phyloP scores from a whole-genome alignment of 2,113 vertebrate genomes.

The Ardeotis arabs region DNA sequence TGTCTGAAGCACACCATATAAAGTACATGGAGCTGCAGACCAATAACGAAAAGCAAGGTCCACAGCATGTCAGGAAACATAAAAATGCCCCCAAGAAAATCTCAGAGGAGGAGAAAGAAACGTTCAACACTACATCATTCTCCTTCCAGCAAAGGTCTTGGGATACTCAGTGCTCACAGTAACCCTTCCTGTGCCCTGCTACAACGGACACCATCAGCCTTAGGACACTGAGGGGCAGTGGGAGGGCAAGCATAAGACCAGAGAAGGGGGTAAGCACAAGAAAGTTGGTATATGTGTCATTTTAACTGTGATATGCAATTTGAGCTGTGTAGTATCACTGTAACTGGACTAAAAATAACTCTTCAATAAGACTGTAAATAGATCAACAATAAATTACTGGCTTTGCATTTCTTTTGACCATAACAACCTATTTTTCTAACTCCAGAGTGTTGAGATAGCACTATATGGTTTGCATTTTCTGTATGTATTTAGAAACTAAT shows the following conservation, averaged over 20 bases:
- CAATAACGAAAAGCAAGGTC: not conserved
- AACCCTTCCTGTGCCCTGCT: not conserved
- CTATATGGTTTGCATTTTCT: not conserved
- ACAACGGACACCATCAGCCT: not conserved
- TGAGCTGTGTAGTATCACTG: not conserved
- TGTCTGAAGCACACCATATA: rapidly evolving
- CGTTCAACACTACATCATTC: not conserved
- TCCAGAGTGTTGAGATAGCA: not conserved
- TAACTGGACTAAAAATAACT: not conserved
- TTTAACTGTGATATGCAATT: not conserved
- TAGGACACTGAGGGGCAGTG: rapidly evolving
- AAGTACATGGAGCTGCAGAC: not conserved
- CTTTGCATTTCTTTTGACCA: not conserved
- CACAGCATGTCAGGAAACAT: not conserved
- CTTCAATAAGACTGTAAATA: not conserved
- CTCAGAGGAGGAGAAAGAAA: not conserved
- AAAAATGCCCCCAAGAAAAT: not conserved
- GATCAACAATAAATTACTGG: not conserved
- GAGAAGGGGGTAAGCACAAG: not conserved
- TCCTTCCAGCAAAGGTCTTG: not conserved
- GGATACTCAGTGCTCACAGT: rapidly evolving
- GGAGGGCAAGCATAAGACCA: not conserved
- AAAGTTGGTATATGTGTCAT: not conserved
- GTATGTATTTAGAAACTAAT: not conserved
- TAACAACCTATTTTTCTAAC: not conserved